Base-by-base conservation (phyloP, 2,113 vertebrate species). In the Nicator chloris region DNA sequence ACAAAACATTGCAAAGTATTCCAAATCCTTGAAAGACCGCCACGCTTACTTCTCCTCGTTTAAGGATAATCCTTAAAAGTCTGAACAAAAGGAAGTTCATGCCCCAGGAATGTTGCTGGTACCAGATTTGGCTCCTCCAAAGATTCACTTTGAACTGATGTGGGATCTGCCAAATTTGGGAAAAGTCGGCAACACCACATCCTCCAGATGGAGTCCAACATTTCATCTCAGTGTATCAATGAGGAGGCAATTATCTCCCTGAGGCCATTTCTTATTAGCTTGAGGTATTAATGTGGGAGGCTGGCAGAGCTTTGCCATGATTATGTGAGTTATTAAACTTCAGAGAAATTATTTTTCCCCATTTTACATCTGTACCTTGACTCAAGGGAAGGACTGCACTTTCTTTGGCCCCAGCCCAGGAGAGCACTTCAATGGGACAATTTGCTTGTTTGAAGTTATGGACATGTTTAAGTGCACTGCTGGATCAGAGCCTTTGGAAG, bases 401-500 rank as follows among this genome's bases (percentile, higher is more conserved):
- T 88, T 92, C 64, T 94, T 86, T 97, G 96, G 95, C 88, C 69
- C 28, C 44, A 15, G 27, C 63, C 94, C 96, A 96, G 76, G 70
- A 90, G 81, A 96, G 90, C 92, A 96, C 93, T 97, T 96, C 79
- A 83, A 40, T 68, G 82, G 93, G 92, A 92, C 90, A 4, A 93
- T 90, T 95, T 93, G 89, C 76, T 93, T 86, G 71, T 93, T 88
- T 93, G 79, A 90, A 93, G 90, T 88, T 96, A 96, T 68, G 82
- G 92, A 68, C 82, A 40, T 44, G 51, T 93, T 64, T 97, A 93
- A 95, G 90, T 97, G 95, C 90, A 49, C 85, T 95, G 93, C 85
- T 96, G 93, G 93, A 96, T 88, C 85, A 71, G 94, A 94, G 96
- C 94, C 94, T 94, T 70, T 89, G 94, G 95, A 96, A 82, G 28